These are phyloP conservation scores for Monochamus saltuarius DNA, from an alignment of 1,140 invertebrate species.

Conservation along the genomic window DNA sequence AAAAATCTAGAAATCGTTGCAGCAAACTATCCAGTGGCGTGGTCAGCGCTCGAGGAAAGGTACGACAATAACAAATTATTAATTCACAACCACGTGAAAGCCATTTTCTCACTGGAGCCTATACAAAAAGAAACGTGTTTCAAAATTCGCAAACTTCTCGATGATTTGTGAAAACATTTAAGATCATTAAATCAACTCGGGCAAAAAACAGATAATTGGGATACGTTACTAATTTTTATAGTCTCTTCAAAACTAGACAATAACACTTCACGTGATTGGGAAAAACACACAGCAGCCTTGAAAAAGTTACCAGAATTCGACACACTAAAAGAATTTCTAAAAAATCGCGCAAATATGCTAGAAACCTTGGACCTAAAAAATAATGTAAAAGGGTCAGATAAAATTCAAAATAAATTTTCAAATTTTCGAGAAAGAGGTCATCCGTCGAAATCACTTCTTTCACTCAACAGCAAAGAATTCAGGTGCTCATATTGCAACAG, in stretches of 20 bases:
- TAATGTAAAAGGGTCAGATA: too few species aligned
- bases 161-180: slow-evolving; percentile 19
- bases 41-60: slow-evolving; percentile 25
- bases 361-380: too few species aligned
- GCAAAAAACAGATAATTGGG: slow-evolving; percentile 34
- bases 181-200: slow-evolving; percentile 28
- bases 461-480: too few species aligned
- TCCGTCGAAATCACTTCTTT: too few species aligned
- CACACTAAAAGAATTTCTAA: too few species aligned
- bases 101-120: slow-evolving; percentile 17
- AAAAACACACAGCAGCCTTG: background rate
- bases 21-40: slow-evolving; percentile 32
- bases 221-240: slow-evolving; percentile 27
- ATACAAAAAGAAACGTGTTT: slow-evolving; percentile 25
- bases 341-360: too few species aligned
- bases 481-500: too few species aligned
- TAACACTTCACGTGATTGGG: background rate
- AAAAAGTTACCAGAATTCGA: too few species aligned
- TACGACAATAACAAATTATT: slow-evolving; percentile 35
- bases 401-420: too few species aligned
- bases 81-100: slow-evolving; percentile 19
- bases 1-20: slow-evolving; percentile 21
- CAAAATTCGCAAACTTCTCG: slow-evolving; percentile 22
- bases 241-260: slow-evolving; percentile 5
- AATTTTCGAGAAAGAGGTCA: too few species aligned